Conservation (phyloP, 2,113 vertebrate genomes). For the Furnarius figulus region DNA sequence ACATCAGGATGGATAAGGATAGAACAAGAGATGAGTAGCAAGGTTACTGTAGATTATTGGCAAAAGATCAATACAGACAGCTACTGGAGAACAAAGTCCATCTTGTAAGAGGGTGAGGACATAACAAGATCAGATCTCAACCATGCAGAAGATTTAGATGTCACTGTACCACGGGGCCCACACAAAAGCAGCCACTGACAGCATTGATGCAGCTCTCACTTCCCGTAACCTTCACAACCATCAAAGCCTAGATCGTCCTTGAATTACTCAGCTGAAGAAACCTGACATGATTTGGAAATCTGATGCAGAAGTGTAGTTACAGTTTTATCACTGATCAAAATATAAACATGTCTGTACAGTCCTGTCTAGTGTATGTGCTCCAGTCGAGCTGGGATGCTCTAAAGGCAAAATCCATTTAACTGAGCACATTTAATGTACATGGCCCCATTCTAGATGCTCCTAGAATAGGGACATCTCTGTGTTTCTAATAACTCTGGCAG, state of each 20-base stretch:
- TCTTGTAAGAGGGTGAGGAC: neutral
- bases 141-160: neutral
- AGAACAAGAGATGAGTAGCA: neutral
- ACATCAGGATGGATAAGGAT: neutral
- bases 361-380: neutral
- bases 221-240: neutral
- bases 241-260: neutral
- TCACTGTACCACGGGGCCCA: accelerated
- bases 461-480: neutral
- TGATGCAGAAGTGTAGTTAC: neutral
- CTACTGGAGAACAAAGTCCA: neutral
- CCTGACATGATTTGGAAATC: neutral
- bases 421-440: neutral
- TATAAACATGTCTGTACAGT: neutral
- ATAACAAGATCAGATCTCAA: neutral
- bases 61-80: neutral
- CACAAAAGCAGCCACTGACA: neutral
- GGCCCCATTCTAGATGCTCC: neutral
- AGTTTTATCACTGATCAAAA: neutral
- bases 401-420: neutral
- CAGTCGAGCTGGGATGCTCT: neutral
- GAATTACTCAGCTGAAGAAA: neutral
- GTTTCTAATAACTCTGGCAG: neutral
- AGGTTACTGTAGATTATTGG: neutral
- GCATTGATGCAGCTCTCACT: neutral